Conservation (phyloP, 2,888 invertebrate genomes). For the Xylophagus ater region DNA sequence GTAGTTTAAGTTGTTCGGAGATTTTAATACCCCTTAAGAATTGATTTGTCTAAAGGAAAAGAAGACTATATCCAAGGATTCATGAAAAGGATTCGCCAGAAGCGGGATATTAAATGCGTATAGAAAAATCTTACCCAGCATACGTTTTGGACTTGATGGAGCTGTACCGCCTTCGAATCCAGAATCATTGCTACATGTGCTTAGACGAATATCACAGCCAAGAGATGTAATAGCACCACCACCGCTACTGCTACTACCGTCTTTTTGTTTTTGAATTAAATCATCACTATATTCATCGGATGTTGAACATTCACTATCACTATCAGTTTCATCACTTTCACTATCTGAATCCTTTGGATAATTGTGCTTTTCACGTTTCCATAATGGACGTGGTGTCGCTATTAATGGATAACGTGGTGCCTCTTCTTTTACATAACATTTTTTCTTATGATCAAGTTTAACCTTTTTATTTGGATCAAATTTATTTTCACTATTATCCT, state of each 20-base stretch:
- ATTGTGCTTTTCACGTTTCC: conserved; percentile 42
- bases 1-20: neutral
- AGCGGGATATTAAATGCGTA: too few relatives aligned
- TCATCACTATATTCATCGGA: conserved; percentile 17
- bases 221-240: conserved; percentile 25
- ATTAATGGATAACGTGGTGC: conserved; percentile 45
- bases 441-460: conserved; percentile 35
- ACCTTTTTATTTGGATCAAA: conserved; percentile 39
- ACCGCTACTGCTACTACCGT: too few relatives aligned
- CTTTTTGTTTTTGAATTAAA: too few relatives aligned
- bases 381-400: conserved; percentile 50
- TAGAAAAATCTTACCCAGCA: conserved; percentile 41
- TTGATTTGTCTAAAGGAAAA: too few relatives aligned
- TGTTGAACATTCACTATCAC: conserved; percentile 21
- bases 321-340: conserved; percentile 40
- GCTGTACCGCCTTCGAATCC: conserved; percentile 65
- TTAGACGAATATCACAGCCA: conserved; percentile 40
- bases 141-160: conserved; percentile 52
- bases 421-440: conserved; percentile 44
- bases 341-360: conserved; percentile 40
- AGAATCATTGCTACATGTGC: conserved; percentile 73
- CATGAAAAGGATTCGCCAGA: too few relatives aligned
- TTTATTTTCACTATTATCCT: conserved; percentile 29
- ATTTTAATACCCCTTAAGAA: neutral
- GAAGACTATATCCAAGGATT: too few relatives aligned